Conservation (phyloP, 2,888 invertebrate species). For the Cheilosia impressa region DNA sequence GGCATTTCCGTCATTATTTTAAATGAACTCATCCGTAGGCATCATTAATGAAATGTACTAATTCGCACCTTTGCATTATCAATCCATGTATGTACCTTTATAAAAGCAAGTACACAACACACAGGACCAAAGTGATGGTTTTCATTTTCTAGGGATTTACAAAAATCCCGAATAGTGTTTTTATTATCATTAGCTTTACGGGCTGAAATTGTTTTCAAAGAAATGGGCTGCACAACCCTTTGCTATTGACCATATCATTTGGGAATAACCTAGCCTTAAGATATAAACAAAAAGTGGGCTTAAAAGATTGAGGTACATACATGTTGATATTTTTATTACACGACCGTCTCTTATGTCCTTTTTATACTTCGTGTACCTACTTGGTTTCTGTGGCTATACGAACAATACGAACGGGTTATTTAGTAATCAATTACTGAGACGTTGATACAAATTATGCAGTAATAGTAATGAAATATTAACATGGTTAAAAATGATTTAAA, state of each 20-base stretch:
- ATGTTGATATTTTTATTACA: conserved; percentile 47
- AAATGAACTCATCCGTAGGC: background rate
- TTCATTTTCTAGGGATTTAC: conserved; percentile 73
- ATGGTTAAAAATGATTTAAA: background rate
- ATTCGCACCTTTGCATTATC: conserved; percentile 16
- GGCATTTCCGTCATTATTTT: too few species aligned
- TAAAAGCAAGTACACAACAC: background rate
- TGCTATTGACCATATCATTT: conserved; percentile 40
- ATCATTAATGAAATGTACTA: conserved; percentile 34
- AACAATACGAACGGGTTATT: background rate
- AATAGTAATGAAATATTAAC: background rate
- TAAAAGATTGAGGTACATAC: conserved; percentile 56
- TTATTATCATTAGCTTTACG: conserved; percentile 71
- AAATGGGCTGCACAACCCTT: conserved; percentile 50
- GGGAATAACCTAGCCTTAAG: conserved; percentile 56
- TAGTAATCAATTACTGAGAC: conserved; percentile 11
- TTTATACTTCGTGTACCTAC: background rate
- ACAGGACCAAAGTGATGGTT: conserved; percentile 42
- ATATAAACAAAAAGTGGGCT: conserved; percentile 63
- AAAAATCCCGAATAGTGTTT: conserved; percentile 68
- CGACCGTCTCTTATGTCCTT: background rate
- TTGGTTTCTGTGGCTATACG: background rate
- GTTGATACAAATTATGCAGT: background rate
- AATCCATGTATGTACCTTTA: background rate
- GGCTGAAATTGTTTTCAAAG: conserved; percentile 19